Conservation (phyloP, 2,797 vertebrate species). For the Carcharodon carcharias region DNA sequence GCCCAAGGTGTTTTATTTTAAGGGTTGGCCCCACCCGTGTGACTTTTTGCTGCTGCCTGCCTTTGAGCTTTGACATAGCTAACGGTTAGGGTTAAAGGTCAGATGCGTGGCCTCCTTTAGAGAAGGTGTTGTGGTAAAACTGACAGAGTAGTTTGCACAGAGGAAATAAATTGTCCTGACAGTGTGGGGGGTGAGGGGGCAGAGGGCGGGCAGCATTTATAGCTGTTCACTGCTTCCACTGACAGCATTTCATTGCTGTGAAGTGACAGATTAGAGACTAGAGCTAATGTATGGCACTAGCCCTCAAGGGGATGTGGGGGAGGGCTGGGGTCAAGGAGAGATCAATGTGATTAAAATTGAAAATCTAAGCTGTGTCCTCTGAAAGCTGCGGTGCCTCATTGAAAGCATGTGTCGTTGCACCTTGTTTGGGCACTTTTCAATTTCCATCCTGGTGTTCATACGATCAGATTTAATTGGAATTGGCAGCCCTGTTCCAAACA, state of each 20-base stretch:
- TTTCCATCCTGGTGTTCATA: not conserved
- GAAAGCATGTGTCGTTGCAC: not conserved
- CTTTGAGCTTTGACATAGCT: not conserved
- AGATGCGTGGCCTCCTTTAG: not conserved
- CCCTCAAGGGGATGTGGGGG: not conserved
- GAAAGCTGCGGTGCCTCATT: not conserved
- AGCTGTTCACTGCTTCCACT: not conserved
- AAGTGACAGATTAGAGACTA: not conserved
- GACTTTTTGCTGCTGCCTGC: not conserved
- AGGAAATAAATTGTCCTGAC: not conserved
- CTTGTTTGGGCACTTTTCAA: not conserved
- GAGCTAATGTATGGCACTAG: not conserved
- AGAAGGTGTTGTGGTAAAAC: not conserved
- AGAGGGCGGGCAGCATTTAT: not conserved
- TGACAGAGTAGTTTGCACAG: not conserved
- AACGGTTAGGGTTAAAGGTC: not conserved
- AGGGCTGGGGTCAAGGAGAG: not conserved
- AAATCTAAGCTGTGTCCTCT: not conserved
- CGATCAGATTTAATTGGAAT: slow-evolving; percentile 4
- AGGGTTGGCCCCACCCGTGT: not conserved
- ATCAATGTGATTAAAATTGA: not conserved
- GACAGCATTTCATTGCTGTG: not conserved
- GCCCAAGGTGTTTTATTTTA: not conserved
- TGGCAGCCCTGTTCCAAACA: not conserved
- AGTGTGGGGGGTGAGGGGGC: not conserved